phyloP scores from a whole-genome alignment of 2,797 vertebrate species.

The Rachycentron canadum region DNA sequence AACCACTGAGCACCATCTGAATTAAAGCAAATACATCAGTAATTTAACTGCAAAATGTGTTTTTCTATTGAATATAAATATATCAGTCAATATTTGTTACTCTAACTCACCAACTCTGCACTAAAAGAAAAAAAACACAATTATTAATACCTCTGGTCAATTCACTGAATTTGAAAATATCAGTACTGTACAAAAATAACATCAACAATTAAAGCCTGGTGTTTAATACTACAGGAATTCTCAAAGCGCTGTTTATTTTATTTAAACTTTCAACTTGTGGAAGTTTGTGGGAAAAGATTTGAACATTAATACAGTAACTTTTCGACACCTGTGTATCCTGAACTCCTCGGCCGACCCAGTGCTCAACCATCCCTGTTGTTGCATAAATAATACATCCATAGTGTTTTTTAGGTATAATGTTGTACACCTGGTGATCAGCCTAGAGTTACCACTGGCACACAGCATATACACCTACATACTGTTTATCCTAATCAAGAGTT shows the following conservation, averaged over 20 bases:
- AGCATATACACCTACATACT: not conserved
- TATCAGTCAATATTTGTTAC: conserved; percentile 8
- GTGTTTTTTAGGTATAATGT: not conserved
- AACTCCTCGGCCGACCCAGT: conserved; percentile 8
- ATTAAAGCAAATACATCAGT: conserved; percentile 45
- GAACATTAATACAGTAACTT: conserved; percentile 16
- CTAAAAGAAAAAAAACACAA: conserved; percentile 3
- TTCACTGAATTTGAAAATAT: conserved; percentile 27
- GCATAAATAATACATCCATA: conserved; percentile 19
- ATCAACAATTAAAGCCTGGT: conserved; percentile 17
- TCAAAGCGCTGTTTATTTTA: not conserved
- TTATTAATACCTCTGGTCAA: not conserved
- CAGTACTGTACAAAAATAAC: conserved; percentile 51
- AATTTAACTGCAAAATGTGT: conserved; percentile 19
- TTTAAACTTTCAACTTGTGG: conserved; percentile 10
- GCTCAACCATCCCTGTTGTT: conserved; percentile 12
- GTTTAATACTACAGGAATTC: conserved; percentile 19
- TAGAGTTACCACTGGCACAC: not conserved
- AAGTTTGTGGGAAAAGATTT: not conserved
- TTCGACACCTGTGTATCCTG: not conserved
- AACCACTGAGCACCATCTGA: conserved; percentile 45
- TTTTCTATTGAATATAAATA: conserved; percentile 36
- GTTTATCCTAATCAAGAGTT: conserved; percentile 14
- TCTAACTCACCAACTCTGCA: conserved; percentile 10
- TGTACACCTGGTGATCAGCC: conserved; percentile 14